Evolutionary conservation across 2,888 invertebrate species (phyloP).

Genomic region (Eustalomyia histrio): DNA sequence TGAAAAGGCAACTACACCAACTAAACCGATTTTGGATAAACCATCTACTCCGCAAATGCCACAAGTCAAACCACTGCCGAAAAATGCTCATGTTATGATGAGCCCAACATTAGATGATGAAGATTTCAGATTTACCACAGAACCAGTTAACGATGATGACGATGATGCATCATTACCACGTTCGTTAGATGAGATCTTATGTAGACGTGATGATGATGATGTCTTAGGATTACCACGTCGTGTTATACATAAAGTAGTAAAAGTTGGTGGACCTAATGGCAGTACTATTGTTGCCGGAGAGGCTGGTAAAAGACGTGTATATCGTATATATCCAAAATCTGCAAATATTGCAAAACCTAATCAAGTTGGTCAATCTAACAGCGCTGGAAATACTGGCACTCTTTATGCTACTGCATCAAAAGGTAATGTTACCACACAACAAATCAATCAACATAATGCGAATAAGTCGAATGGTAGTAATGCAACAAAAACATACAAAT

Average conservation of each 20-base stretch:
- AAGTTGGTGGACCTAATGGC: constrained; percentile 42
- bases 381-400: constrained; percentile 2
- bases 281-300: constrained; percentile 51
- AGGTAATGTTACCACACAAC: too few relatives aligned
- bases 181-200: constrained; percentile 25
- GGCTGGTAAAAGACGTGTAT: constrained; percentile 61
- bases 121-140: constrained; percentile 7
- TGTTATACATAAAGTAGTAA: constrained; percentile 65
- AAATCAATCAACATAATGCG: background rate
- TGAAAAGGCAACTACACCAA: background rate
- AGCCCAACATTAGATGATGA: constrained; percentile 32
- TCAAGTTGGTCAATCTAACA: background rate
- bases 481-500: background rate
- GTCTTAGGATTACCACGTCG: constrained; percentile 37
- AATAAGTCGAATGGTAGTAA: background rate
- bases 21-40: background rate
- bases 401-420: constrained; percentile 26
- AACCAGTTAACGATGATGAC: constrained; percentile 37
- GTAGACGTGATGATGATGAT: background rate
- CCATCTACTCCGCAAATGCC: background rate
- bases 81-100: background rate
- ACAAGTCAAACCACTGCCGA: too few relatives aligned
- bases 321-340: constrained; percentile 61
- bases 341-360: constrained; percentile 2
- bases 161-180: constrained; percentile 18